These are phyloP conservation scores for Amphiprion clarkii DNA, from an alignment of 2,797 vertebrate species.

Conservation along the genomic window DNA sequence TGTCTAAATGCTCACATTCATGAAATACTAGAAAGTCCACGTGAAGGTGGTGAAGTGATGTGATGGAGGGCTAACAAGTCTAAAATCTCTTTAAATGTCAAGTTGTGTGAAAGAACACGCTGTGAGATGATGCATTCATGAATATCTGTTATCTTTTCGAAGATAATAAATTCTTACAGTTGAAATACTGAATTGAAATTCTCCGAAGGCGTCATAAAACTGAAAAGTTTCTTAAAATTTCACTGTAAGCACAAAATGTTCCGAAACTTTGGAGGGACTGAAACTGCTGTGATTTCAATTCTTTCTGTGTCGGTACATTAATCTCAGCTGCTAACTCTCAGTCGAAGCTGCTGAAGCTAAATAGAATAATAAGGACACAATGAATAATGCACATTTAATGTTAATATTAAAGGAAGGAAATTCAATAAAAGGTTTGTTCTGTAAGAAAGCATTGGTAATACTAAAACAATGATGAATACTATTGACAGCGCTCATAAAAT, in stretches of 20 bases:
- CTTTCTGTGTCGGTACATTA: conserved; percentile 21
- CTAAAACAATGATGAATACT: conserved; percentile 41
- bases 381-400: conserved; percentile 66
- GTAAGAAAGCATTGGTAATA: conserved; percentile 18
- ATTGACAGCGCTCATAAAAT: conserved; percentile 63
- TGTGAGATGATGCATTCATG: neutral
- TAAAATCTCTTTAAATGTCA: conserved; percentile 3
- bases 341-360: conserved; percentile 48
- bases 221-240: conserved; percentile 16
- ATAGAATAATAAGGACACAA: conserved; percentile 55
- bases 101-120: neutral
- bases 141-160: neutral
- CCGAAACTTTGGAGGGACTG: conserved; percentile 2
- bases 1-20: neutral
- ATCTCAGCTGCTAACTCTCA: conserved; percentile 20
- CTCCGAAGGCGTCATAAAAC: conserved; percentile 10
- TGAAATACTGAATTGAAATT: conserved; percentile 3
- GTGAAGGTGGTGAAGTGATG: neutral
- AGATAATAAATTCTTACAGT: neutral
- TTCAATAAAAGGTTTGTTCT: conserved; percentile 22
- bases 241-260: conserved; percentile 9
- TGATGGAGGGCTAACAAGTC: conserved; percentile 6
- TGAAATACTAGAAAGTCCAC: neutral
- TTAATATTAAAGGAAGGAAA: conserved; percentile 58
- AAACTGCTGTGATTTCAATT: conserved; percentile 15